A percentile compares a stretch with the other conserved stretches of the same genome.
These are phyloP conservation scores for Zygothrica quintamaculata DNA, from an alignment of 2,888 invertebrate species.

Conservation along the genomic window DNA sequence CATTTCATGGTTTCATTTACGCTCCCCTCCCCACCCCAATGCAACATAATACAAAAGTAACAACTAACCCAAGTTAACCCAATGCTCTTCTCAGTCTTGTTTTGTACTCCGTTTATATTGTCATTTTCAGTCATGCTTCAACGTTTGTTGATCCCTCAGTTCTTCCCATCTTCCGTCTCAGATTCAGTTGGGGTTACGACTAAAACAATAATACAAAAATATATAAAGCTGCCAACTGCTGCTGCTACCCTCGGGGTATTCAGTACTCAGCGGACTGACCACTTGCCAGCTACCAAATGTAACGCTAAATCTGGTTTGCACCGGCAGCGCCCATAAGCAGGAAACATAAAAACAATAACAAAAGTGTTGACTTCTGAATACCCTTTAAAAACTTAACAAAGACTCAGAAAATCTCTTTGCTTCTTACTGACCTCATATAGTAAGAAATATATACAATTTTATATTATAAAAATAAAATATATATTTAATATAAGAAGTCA, in stretches of 20 bases:
- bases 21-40: conserved; percentile 24
- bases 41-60: conserved; percentile 16
- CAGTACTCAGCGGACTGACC: conserved; percentile 54
- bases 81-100: conserved; percentile 2
- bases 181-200: conserved; percentile 35
- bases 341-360: conserved; percentile 3
- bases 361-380: conserved; percentile 21
- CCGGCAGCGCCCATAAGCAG: conserved; percentile 46
- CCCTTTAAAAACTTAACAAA: conserved; percentile 27
- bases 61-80: conserved; percentile 7
- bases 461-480: neutral
- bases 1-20: conserved; percentile 72
- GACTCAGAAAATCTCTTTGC: too few species aligned
- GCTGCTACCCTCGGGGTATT: conserved; percentile 30
- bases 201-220: conserved; percentile 64
- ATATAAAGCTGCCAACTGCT: conserved; percentile 52
- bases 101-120: conserved; percentile 48
- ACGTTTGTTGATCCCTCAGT: conserved; percentile 53
- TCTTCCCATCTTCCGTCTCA: conserved; percentile 29
- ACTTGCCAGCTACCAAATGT: conserved; percentile 62
- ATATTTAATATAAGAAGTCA: neutral
- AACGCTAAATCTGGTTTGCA: conserved; percentile 58
- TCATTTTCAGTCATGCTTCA: conserved; percentile 65
- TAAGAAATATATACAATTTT: too few species aligned
- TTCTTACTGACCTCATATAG: too few species aligned